A percentile compares a stretch with the other conserved stretches of the same genome.
phyloP scores from a whole-genome alignment of 2,113 vertebrate genomes.

The Podarcis cretensis region DNA sequence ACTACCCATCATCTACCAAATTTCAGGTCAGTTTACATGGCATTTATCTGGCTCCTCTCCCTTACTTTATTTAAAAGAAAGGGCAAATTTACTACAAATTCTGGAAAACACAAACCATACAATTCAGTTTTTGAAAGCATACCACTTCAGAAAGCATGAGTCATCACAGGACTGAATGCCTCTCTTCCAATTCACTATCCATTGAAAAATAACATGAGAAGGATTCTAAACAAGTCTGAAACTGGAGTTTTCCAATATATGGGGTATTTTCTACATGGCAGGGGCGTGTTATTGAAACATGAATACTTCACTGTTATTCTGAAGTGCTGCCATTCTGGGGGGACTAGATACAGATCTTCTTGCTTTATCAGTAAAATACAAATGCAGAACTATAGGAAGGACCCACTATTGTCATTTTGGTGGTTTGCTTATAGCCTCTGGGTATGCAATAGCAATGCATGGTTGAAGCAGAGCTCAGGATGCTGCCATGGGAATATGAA shows the following conservation, averaged over 20 bases:
- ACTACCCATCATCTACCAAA: background rate
- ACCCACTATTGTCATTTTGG: background rate
- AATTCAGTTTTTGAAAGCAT: background rate
- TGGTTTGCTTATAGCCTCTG: background rate
- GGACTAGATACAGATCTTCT: background rate
- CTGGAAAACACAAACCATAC: background rate
- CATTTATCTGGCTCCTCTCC: background rate
- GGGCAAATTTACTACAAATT: background rate
- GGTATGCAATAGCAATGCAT: background rate
- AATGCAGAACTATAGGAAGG: background rate
- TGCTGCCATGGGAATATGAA: background rate
- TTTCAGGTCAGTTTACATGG: background rate
- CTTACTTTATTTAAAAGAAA: background rate
- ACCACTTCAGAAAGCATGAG: background rate
- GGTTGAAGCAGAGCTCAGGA: background rate
- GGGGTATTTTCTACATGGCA: too few species aligned
- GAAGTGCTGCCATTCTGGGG: background rate
- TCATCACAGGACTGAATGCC: background rate
- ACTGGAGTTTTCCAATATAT: background rate
- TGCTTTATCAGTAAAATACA: background rate
- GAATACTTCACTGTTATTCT: background rate
- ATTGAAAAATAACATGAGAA: background rate
- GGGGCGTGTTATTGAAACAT: background rate
- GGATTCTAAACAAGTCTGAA: background rate
- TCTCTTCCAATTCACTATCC: background rate